Evolutionary conservation across 2,113 vertebrate species (phyloP), one percentile per base, ranked within the genome.

Genomic region (Sakesphorus luctuosus): DNA sequence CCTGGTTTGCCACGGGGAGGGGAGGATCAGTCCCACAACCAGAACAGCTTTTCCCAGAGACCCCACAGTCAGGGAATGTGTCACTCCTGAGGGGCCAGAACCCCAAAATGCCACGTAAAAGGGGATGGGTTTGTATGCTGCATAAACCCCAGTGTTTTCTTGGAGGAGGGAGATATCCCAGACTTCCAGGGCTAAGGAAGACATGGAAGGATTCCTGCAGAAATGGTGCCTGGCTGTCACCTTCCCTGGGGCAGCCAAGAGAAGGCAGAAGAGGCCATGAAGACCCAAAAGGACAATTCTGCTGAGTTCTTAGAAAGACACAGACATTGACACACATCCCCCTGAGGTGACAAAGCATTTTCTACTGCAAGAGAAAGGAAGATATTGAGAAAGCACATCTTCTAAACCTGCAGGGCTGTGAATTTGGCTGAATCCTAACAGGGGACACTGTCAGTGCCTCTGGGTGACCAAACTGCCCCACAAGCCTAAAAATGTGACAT

Each of bases 221-320:
- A 69, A 81, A 56, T 18, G 7, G 24, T 61, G 44, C 24, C 63
- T 56, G 67, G 26, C 24, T 69, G 8, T 40, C 29, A 11, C 43
- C 23, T 53, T 59, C 35, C 44, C 52, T 1, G 0, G 49, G 49
- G 58, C 0, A 0, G 43, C 28, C 29, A 58, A 17, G 21, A 43
- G 36, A 62, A 84, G 18, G 74, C 52, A 87, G 78, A 87, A 53
- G 43, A 59, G 56, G 31, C 56, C 49, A 7, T 3, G 4, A 49
- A 17, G 47, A 85, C 7, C 2, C 6, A 4, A 53, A 59, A 31
- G 31, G 67, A 38, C 28, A 68, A 82, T 85, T 90, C 83, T 72
- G 28, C 52, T 25, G 44, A 21, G 17, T 85, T 85, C 75, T 68
- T 92, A 93, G 79, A 61, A 94, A 92, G 56, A 50, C 0, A 1